Base-by-base conservation (phyloP, 2,113 vertebrate genomes). In the Pteropus alecto region DNA sequence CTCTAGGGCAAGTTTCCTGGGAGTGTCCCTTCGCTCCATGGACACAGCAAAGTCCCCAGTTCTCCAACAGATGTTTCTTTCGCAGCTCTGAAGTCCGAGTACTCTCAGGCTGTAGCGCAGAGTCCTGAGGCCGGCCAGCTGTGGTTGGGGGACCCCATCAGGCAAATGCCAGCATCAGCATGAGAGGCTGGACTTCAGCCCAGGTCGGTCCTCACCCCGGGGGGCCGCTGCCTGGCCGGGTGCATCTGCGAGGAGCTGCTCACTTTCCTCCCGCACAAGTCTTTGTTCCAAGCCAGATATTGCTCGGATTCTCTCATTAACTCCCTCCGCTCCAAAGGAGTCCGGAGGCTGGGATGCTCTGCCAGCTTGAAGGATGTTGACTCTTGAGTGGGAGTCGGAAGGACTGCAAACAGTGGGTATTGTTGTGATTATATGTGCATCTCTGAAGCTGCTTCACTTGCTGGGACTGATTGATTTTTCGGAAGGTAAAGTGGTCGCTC, bases 391-490 rank as follows among this genome's bases (percentile, higher is more conserved):
- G 99, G 99, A 99, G 99, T 99, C 99, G 0, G 99, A 99, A 99
- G 99, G 99, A 98, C 99, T 99, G 97, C 99, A 99, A 98, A 99
- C 99, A 91, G 99, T 99, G 99, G 99, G 99, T 96, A 99, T 99
- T 97, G 99, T 99, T 98, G 98, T 99, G 99, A 99, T 99, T 97
- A 99, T 99, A 98, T 99, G 99, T 95, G 99, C 99, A 6, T 99
- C 99, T 77, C 99, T 99, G 98, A 99, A 99, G 98, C 99, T 99
- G 98, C 99, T 99, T 94, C 99, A 99, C 99, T 98, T 99, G 98
- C 99, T 99, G 98, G 99, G 99, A 98, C 99, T 99, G 98, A 99
- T 99, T 99, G 99, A 99, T 99, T 99, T 99, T 99, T 99, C 99
- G 12, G 99, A 99, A 99, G 99, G 99, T 99, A 99, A 99, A 98